Conservation (phyloP, 2,797 vertebrate species). For the Geotrypetes seraphini region DNA sequence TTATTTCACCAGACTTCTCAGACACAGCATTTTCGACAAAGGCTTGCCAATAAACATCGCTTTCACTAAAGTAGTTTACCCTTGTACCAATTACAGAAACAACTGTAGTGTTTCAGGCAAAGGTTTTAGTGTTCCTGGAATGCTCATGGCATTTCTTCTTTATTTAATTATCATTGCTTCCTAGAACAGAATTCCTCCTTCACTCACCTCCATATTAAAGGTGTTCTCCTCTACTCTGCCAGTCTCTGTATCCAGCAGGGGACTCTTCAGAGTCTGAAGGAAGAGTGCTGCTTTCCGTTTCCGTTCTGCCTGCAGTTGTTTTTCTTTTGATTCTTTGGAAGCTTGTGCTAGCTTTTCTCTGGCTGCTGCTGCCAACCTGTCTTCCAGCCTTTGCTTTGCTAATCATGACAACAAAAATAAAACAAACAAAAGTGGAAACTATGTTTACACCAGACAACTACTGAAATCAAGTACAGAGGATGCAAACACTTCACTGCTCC, state of each 20-base stretch:
- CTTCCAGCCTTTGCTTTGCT: slow-evolving; percentile 96
- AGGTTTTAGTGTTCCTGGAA: no score
- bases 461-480: no score
- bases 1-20: no score
- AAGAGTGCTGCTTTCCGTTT: slow-evolving; percentile 93
- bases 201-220: slow-evolving; percentile 59
- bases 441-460: no score
- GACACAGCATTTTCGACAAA: no score
- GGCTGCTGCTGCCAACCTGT: slow-evolving; percentile 87
- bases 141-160: no score
- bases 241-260: slow-evolving; percentile 65
- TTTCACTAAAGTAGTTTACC: no score
- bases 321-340: slow-evolving; percentile 95
- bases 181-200: neutral
- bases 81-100: no score
- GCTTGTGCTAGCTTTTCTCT: slow-evolving; percentile 94
- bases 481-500: no score
- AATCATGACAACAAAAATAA: no score
- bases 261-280: slow-evolving; percentile 78
- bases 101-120: no score
- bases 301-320: slow-evolving; percentile 92
- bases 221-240: slow-evolving; percentile 63
- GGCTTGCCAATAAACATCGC: no score
- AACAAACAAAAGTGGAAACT: neutral
- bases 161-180: neutral